phyloP scores from a whole-genome alignment of 2,797 vertebrate genomes.

The Catharus ustulatus region DNA sequence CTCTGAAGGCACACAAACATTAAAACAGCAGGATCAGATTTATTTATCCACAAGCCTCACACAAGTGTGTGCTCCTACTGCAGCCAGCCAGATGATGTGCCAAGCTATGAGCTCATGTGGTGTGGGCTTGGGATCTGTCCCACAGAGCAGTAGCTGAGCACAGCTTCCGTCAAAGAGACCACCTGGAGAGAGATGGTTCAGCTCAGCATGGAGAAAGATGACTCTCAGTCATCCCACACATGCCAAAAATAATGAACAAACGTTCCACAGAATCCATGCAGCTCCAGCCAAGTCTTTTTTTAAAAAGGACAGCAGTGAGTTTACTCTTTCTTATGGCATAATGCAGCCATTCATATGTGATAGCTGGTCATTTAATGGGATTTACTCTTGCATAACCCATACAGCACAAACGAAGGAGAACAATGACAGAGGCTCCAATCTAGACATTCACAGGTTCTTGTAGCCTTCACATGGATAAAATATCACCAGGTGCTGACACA shows the following conservation, averaged over 20 bases:
- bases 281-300: background rate
- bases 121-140: background rate
- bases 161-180: background rate
- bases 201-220: background rate
- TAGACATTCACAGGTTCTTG: background rate
- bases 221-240: background rate
- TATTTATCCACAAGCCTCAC: background rate
- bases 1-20: background rate
- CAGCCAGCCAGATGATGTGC: background rate
- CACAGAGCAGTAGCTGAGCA: conserved; percentile 8
- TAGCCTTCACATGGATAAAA: background rate
- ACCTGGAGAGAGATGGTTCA: background rate
- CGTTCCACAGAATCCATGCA: background rate
- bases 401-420: background rate
- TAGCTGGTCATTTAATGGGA: background rate
- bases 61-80: background rate
- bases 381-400: background rate
- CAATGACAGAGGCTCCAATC: background rate
- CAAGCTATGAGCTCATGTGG: background rate
- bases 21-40: background rate
- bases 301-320: background rate
- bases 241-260: conserved; percentile 45
- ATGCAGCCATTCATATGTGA: background rate
- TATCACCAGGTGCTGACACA: background rate
- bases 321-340: background rate